phyloP scores from a whole-genome alignment of 2,797 vertebrate species.

The Eulemur albifrons region DNA sequence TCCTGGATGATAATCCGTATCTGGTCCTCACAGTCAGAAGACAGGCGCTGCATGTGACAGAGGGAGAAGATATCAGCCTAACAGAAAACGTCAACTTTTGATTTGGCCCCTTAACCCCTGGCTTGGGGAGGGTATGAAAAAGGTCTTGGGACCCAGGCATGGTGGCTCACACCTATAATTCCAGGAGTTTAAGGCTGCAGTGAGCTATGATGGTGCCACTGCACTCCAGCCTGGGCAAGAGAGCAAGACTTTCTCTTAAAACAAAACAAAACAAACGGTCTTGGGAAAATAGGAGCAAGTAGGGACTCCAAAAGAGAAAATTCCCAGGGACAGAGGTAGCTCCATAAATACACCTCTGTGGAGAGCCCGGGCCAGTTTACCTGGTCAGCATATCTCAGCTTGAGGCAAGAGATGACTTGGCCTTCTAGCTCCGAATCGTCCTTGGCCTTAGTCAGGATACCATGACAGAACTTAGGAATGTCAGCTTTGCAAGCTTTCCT shows the following conservation, averaged over 20 bases:
- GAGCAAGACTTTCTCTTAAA: neutral
- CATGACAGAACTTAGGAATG: constrained; percentile 97
- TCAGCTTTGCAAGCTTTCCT: constrained; percentile 97
- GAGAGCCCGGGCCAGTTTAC: constrained; percentile 79
- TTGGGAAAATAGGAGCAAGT: neutral
- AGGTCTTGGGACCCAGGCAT: neutral
- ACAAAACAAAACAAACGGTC: no score
- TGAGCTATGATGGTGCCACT: neutral
- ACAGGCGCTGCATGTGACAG: constrained; percentile 89
- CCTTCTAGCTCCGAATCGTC: constrained; percentile 95
- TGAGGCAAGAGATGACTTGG: constrained; percentile 96
- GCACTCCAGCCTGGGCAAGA: neutral
- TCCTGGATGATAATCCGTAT: constrained; percentile 97
- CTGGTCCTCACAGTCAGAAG: constrained; percentile 98
- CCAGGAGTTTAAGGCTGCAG: neutral
- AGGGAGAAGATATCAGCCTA: neutral
- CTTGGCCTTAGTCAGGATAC: constrained; percentile 92
- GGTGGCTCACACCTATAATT: neutral
- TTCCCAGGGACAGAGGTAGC: neutral
- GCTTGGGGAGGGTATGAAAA: neutral
- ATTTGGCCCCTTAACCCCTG: neutral
- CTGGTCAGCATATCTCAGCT: constrained; percentile 97
- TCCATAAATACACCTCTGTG: neutral
- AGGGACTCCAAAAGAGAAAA: neutral
- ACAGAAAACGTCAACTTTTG: neutral